Percentiles rank a stretch among this genome's conserved stretches.
These are phyloP conservation scores for Simalia tracyae DNA, from an alignment of 2,797 vertebrate genomes.

Conservation along the genomic window DNA sequence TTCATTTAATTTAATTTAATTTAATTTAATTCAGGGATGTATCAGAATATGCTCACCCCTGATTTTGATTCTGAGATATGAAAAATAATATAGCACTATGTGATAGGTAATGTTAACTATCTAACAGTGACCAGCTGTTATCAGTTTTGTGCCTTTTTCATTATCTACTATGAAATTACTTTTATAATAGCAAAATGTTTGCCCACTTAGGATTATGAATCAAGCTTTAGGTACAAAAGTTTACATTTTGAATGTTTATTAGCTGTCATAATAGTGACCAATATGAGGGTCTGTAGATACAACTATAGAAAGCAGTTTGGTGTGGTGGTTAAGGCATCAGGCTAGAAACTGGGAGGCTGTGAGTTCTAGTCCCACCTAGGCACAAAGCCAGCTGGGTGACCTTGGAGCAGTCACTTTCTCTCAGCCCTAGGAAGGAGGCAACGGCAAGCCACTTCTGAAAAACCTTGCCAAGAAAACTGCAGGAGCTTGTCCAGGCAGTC, in stretches of 20 bases:
- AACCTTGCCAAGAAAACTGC: too few species aligned
- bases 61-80: neutral
- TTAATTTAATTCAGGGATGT: neutral
- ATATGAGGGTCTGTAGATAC: constrained; percentile 12
- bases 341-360: too few species aligned
- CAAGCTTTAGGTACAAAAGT: neutral
- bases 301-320: neutral
- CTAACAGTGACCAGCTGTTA: neutral
- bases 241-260: constrained; percentile 32
- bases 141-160: neutral
- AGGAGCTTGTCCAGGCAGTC: too few species aligned
- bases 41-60: neutral
- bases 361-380: too few species aligned
- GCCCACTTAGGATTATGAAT: neutral
- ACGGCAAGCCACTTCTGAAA: too few species aligned
- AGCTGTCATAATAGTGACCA: neutral
- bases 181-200: neutral
- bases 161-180: neutral
- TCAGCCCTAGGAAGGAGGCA: too few species aligned
- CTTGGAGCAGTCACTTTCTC: too few species aligned
- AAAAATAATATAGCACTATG: neutral
- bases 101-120: neutral
- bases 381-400: too few species aligned
- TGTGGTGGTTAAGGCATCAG: too few species aligned
- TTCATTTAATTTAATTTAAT: neutral